phyloP scores from a whole-genome alignment of 2,797 vertebrate species.

The Clarias fuscus region DNA sequence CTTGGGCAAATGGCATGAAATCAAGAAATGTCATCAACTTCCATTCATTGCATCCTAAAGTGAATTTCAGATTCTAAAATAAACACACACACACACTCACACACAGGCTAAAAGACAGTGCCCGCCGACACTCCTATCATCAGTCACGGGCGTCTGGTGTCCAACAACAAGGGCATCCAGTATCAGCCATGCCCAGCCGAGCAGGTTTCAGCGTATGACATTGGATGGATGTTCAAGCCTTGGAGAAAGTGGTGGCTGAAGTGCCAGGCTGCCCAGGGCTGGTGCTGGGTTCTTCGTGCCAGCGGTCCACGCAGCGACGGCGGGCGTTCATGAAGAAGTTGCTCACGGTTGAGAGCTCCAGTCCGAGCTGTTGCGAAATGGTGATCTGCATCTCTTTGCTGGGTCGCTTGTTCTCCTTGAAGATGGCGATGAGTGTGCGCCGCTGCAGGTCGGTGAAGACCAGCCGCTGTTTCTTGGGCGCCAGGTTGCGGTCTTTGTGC shows the following conservation, averaged over 20 bases:
- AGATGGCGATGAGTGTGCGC: conserved; percentile 96
- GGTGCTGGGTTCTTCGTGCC: conserved; percentile 83
- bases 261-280: conserved; percentile 79
- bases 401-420: conserved; percentile 96
- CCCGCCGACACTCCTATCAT: conserved; percentile 28
- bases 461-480: conserved; percentile 96
- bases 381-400: conserved; percentile 99
- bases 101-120: conserved; percentile 32
- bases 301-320: conserved; percentile 92
- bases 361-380: conserved; percentile 96
- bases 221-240: conserved; percentile 78
- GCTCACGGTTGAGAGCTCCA: conserved; percentile 97
- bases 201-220: conserved; percentile 34
- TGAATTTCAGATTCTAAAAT: conserved; percentile 17
- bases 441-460: conserved; percentile 99
- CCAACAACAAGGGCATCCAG: conserved; percentile 32
- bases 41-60: conserved; percentile 25
- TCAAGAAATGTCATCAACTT: conserved; percentile 2
- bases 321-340: conserved; percentile 99
- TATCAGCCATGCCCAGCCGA: conserved; percentile 45
- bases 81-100: neutral
- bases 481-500: conserved; percentile 85
- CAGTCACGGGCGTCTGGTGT: conserved; percentile 30
- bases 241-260: conserved; percentile 87
- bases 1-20: conserved; percentile 17